Percentiles rank a stretch among this genome's conserved stretches.
phyloP scores from a whole-genome alignment of 1,140 invertebrate genomes.

The Pristionchus pacificus region DNA sequence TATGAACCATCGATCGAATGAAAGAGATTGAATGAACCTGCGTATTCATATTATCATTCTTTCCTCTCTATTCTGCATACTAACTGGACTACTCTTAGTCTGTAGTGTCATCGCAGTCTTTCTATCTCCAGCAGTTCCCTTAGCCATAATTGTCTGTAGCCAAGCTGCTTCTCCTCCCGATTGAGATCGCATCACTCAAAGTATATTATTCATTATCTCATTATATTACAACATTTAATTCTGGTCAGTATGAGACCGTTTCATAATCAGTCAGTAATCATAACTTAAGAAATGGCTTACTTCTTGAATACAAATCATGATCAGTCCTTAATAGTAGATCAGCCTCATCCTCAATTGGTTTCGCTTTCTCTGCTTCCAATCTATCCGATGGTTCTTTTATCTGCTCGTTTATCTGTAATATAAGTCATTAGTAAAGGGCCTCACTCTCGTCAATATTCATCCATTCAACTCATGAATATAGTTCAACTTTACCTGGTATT shows the following conservation, averaged over 20 bases:
- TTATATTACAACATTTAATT: no score
- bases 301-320: background rate
- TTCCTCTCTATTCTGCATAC: no score
- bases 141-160: constrained; percentile 17
- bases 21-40: constrained; percentile 70
- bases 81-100: constrained; percentile 72
- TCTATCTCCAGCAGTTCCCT: constrained; percentile 65
- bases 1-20: constrained; percentile 70
- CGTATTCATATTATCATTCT: background rate
- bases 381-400: background rate
- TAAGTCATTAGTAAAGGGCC: background rate
- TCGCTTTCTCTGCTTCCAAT: background rate
- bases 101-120: constrained; percentile 76
- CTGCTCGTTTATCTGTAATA: background rate
- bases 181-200: constrained; percentile 5
- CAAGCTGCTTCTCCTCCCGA: constrained; percentile 25
- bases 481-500: constrained; percentile 4
- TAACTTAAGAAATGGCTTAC: background rate
- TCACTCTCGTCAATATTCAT: background rate
- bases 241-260: no score
- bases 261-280: background rate
- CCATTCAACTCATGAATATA: background rate
- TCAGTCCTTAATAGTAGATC: background rate
- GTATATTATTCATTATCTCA: background rate
- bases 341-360: background rate